Conservation (phyloP, 1,140 invertebrate species). For the Rhysida immarginata region DNA sequence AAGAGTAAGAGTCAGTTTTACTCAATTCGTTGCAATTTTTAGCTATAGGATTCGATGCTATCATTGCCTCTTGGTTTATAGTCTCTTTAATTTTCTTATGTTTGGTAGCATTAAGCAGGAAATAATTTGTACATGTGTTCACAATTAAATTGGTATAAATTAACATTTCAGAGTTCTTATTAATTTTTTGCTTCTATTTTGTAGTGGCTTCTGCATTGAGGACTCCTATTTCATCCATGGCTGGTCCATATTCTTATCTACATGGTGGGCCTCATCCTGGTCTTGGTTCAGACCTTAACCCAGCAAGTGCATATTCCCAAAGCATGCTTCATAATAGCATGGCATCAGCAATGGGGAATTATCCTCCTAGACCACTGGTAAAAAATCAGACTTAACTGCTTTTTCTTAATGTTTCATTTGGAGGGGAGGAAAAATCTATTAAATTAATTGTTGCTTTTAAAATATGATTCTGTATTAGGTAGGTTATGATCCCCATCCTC, state of each 20-base stretch:
- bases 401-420: no score
- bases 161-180: background rate
- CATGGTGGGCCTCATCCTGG: slow-evolving; percentile 8
- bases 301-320: slow-evolving; percentile 7
- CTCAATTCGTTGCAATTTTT: no score
- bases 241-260: slow-evolving; percentile 7
- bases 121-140: no score
- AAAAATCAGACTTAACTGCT: no score
- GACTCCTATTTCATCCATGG: slow-evolving; percentile 7
- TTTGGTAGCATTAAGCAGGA: no score
- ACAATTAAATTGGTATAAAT: no score
- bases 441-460: no score
- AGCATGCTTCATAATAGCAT: slow-evolving; percentile 8
- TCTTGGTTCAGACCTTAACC: background rate
- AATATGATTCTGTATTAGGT: background rate
- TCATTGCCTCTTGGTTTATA: no score
- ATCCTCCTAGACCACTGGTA: slow-evolving; percentile 9
- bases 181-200: background rate
- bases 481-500: slow-evolving; percentile 20
- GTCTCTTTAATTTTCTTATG: no score
- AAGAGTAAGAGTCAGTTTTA: no score
- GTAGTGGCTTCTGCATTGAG: slow-evolving; percentile 5
- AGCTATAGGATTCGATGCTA: no score
- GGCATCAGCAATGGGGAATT: slow-evolving; percentile 6
- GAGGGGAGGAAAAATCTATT: no score